Evolutionary conservation across 2,888 invertebrate genomes (phyloP).

Genomic region (Cyaniris semiargus): DNA sequence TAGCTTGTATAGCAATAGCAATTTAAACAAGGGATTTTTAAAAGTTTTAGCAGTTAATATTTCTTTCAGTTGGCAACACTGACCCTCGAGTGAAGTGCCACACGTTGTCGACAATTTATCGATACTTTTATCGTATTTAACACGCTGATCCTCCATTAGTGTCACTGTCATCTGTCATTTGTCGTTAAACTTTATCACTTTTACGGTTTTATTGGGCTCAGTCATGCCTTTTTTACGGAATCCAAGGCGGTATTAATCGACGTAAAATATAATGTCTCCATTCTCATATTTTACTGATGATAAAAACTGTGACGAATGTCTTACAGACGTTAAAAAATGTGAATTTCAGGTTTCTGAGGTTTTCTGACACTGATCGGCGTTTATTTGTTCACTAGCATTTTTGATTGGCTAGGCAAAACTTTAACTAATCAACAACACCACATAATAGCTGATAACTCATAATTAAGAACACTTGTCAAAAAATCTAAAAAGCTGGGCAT

Average conservation of each 20-base stretch:
- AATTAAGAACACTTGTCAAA: no score
- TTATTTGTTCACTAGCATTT: no score
- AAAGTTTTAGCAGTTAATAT: no score
- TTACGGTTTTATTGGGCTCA: slow-evolving; percentile 12
- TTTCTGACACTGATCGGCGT: no score
- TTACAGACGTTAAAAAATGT: neutral
- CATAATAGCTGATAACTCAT: no score
- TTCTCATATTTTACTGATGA: neutral
- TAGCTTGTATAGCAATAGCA: no score
- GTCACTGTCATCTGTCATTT: slow-evolving; percentile 15
- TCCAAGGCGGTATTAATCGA: neutral
- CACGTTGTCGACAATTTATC: neutral
- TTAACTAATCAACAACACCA: neutral
- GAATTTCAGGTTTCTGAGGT: no score
- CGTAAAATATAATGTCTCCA: neutral
- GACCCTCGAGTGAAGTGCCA: slow-evolving; percentile 19
- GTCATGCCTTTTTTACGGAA: neutral
- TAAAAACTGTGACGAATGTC: neutral
- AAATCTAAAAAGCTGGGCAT: no score
- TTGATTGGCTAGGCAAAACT: neutral
- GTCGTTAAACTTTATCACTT: slow-evolving; percentile 8
- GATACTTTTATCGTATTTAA: slow-evolving; percentile 5
- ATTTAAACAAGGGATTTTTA: no score
- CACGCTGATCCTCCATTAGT: neutral
- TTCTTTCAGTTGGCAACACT: neutral